Conservation (phyloP, 2,888 invertebrate species). For the Kuschelorhynchus macadamiae region DNA sequence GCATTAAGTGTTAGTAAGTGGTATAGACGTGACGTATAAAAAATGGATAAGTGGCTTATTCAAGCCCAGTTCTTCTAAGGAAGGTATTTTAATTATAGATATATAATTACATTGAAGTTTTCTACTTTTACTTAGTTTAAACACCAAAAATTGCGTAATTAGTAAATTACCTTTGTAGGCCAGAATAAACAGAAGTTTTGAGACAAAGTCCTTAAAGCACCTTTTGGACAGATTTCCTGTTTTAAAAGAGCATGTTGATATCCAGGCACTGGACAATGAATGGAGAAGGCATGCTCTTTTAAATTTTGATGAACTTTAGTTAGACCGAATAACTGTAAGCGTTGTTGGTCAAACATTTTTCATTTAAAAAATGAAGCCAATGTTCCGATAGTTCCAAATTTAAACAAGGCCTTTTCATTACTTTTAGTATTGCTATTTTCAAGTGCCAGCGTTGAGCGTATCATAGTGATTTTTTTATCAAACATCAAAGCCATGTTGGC, state of each 20-base stretch:
- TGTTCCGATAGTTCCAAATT: constrained; percentile 22
- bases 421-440: constrained; percentile 40
- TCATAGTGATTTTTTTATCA: constrained; percentile 29
- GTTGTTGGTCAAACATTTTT: constrained; percentile 30
- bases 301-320: constrained; percentile 19
- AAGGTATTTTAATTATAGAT: too few relatives aligned
- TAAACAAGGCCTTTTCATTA: constrained; percentile 28
- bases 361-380: constrained; percentile 35
- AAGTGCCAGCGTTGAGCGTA: constrained; percentile 37
- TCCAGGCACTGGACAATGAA: constrained; percentile 40
- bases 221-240: constrained; percentile 16
- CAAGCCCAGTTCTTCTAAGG: too few relatives aligned
- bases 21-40: too few relatives aligned
- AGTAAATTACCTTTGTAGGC: too few relatives aligned
- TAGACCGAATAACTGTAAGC: constrained; percentile 13
- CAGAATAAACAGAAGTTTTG: too few relatives aligned
- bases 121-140: too few relatives aligned
- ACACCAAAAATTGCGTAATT: too few relatives aligned
- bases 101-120: too few relatives aligned
- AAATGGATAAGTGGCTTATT: too few relatives aligned
- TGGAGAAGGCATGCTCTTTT: constrained; percentile 36
- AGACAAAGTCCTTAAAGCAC: background rate
- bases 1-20: too few relatives aligned
- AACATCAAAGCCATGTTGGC: constrained; percentile 21
- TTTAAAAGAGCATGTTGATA: constrained; percentile 39